These are phyloP conservation scores for Rhopilema esculentum DNA, from an alignment of 30 jellyfish, hydroid and myxozoan genomes.

Conservation along the genomic window DNA sequence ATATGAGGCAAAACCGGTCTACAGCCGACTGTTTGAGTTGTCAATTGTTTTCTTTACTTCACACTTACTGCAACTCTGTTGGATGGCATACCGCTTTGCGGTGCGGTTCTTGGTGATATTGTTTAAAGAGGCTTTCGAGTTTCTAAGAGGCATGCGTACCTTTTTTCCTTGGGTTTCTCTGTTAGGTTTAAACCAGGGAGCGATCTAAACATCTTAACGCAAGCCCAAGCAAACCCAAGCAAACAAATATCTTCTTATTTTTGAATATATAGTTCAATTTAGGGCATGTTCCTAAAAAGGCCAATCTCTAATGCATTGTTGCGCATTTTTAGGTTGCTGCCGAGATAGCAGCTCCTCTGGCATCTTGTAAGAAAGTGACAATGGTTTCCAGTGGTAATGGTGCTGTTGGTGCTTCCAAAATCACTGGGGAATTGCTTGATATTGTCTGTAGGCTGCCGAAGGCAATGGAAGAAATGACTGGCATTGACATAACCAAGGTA, in stretches of 20 bases:
- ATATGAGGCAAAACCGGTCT: no score
- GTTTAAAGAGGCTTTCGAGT: no score
- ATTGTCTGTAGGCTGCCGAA: slow-evolving; percentile 92
- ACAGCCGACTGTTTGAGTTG: no score
- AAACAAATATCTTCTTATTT: no score
- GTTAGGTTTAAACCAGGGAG: no score
- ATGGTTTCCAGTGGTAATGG: slow-evolving; percentile 98
- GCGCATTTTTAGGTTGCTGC: slow-evolving; percentile 87
- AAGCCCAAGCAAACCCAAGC: no score
- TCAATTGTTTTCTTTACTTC: no score
- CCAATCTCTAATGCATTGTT: not conserved
- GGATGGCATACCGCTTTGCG: no score
- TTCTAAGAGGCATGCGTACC: not conserved
- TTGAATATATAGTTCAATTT: not conserved
- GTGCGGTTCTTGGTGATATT: no score
- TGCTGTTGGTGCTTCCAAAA: slow-evolving; percentile 94
- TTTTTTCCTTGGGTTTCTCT: not conserved
- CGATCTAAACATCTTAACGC: not conserved
- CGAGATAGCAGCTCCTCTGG: slow-evolving; percentile 93
- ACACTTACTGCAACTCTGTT: no score
- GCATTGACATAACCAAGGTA: slow-evolving; percentile 96
- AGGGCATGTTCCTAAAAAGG: not conserved
- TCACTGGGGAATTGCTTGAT: slow-evolving; percentile 92
- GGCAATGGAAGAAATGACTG: slow-evolving; percentile 97
- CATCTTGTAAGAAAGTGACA: slow-evolving; percentile 89